phyloP scores from a whole-genome alignment of 2,888 invertebrate genomes.

The Epiperipatus broadwayi region DNA sequence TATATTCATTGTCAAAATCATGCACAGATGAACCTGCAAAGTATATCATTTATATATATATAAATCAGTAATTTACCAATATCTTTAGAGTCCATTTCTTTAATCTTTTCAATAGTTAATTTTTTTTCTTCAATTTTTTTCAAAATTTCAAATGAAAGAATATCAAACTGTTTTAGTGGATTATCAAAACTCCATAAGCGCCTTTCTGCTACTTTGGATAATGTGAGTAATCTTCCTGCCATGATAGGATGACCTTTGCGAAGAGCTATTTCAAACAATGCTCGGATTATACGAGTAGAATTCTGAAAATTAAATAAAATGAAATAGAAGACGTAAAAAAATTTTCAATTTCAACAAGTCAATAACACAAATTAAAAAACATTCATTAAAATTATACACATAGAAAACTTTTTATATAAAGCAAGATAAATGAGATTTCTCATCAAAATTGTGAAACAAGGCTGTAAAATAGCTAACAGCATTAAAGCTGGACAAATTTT shows the following conservation, averaged over 20 bases:
- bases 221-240: slow-evolving; percentile 58
- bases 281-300: slow-evolving; percentile 68
- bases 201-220: slow-evolving; percentile 81
- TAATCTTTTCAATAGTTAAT: slow-evolving; percentile 51
- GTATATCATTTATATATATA: too few species aligned
- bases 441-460: too few species aligned
- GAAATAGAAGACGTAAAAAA: too few species aligned
- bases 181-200: slow-evolving; percentile 72
- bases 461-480: too few species aligned
- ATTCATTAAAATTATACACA: too few species aligned
- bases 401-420: too few species aligned
- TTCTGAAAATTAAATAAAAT: slow-evolving; percentile 45
- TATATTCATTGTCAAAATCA: too few species aligned
- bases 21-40: too few species aligned
- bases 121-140: slow-evolving; percentile 49
- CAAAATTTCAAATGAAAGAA: slow-evolving; percentile 52
- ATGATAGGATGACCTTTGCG: slow-evolving; percentile 73
- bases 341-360: too few species aligned
- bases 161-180: slow-evolving; percentile 60
- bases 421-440: too few species aligned
- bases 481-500: too few species aligned
- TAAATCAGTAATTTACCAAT: slow-evolving; percentile 53
- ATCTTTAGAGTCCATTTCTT: slow-evolving; percentile 71
- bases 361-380: too few species aligned
- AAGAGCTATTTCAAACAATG: slow-evolving; percentile 79